Evolutionary conservation across 2,113 vertebrate species (phyloP).

Genomic region (Cathartes aura): DNA sequence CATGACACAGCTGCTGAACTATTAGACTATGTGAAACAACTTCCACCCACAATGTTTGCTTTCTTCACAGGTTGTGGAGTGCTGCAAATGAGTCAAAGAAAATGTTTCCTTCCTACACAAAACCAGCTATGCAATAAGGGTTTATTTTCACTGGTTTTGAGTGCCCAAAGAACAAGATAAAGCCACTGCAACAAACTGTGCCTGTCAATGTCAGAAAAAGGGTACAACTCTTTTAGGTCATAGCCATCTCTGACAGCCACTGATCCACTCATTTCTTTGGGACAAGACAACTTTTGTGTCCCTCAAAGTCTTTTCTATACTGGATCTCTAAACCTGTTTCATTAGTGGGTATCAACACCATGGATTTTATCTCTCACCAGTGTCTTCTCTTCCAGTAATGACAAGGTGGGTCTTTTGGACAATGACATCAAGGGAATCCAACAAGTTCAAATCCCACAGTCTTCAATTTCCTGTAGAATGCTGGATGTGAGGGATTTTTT

Average conservation of each 20-base stretch:
- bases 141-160: not conserved
- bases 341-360: not conserved
- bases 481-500: not conserved
- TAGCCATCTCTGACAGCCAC: not conserved
- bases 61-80: conserved; percentile 37
- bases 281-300: not conserved
- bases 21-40: conserved; percentile 56
- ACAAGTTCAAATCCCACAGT: not conserved
- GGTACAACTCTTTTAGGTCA: not conserved
- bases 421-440: not conserved
- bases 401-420: not conserved
- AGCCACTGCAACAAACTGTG: not conserved
- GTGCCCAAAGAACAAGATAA: not conserved
- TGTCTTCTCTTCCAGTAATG: not conserved
- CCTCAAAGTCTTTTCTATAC: not conserved
- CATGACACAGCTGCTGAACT: conserved; percentile 45
- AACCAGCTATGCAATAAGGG: not conserved
- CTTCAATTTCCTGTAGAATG: not conserved
- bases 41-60: conserved; percentile 32
- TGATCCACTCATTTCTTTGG: not conserved
- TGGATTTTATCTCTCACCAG: not conserved
- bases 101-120: not conserved
- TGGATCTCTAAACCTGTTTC: not conserved
- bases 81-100: not conserved
- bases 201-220: not conserved